These are phyloP conservation scores for Sciurus carolinensis DNA, from an alignment of 2,797 vertebrate genomes.

Conservation along the genomic window DNA sequence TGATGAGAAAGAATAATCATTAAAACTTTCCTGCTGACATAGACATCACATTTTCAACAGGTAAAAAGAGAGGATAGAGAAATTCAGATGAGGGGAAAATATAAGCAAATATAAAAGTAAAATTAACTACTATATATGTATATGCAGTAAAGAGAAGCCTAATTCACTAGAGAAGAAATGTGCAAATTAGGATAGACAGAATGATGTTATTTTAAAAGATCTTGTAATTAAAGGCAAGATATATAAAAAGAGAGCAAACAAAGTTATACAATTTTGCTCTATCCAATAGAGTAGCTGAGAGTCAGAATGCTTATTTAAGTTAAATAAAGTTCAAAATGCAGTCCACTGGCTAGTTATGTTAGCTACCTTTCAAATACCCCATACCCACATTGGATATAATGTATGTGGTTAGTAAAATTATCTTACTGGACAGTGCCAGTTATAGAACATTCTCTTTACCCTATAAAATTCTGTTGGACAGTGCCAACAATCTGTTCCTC, in stretches of 20 bases:
- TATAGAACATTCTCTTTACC: not conserved
- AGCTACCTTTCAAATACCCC: not conserved
- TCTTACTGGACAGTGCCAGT: not conserved
- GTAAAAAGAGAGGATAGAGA: not conserved
- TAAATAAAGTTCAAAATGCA: conserved; percentile 35
- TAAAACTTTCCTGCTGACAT: not conserved
- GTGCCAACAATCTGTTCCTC: not conserved
- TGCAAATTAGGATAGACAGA: not conserved
- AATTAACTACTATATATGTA: not conserved
- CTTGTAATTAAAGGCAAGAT: not conserved
- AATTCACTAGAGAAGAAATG: not conserved
- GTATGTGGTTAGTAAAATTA: no score
- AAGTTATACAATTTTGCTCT: not conserved
- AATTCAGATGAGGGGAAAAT: not conserved
- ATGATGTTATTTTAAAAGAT: not conserved
- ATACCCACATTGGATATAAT: not conserved
- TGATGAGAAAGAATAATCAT: not conserved
- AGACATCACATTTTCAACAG: not conserved
- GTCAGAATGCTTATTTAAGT: not conserved
- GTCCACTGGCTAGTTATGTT: not conserved
- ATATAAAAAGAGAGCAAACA: not conserved
- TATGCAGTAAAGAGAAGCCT: not conserved
- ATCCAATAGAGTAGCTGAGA: not conserved
- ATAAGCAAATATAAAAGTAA: conserved; percentile 21
- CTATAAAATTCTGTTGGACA: not conserved